These are phyloP conservation scores for Timandra comae DNA, from an alignment of 2,888 invertebrate species.

Conservation along the genomic window DNA sequence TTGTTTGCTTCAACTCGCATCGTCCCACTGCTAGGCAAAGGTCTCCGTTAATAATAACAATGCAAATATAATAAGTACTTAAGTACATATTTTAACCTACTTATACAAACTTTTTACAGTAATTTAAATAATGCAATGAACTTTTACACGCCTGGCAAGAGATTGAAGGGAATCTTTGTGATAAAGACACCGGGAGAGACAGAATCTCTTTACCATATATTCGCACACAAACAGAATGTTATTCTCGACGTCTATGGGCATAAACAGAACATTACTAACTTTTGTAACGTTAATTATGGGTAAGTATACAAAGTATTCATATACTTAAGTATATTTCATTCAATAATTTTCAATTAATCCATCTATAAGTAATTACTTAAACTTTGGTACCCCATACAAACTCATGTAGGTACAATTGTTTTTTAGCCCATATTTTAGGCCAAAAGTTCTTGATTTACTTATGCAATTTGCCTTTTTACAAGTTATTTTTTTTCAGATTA, in stretches of 20 bases:
- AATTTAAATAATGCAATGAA: neutral
- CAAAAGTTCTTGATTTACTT: neutral
- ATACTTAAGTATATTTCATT: too few relatives aligned
- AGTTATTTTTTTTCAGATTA: slow-evolving; percentile 32
- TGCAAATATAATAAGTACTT: too few relatives aligned
- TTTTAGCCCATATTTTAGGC: too few relatives aligned
- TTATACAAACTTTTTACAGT: too few relatives aligned
- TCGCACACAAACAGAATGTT: slow-evolving; percentile 34
- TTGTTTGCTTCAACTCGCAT: too few relatives aligned
- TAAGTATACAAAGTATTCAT: slow-evolving; percentile 15
- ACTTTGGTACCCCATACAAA: too few relatives aligned
- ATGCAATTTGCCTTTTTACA: neutral
- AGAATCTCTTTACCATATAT: slow-evolving; percentile 35
- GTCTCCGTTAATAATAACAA: too few relatives aligned
- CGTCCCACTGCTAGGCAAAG: too few relatives aligned
- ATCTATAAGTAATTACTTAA: too few relatives aligned
- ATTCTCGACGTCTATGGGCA: slow-evolving; percentile 48
- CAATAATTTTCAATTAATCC: too few relatives aligned
- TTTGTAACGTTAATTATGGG: slow-evolving; percentile 29
- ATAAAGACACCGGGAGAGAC: slow-evolving; percentile 35
- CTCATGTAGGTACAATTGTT: too few relatives aligned
- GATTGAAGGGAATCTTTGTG: slow-evolving; percentile 14
- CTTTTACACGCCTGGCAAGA: neutral
- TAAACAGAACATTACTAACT: slow-evolving; percentile 1
- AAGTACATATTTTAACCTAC: too few relatives aligned